phyloP scores from a whole-genome alignment of 2,797 vertebrate species.

The Holocentrus rufus region DNA sequence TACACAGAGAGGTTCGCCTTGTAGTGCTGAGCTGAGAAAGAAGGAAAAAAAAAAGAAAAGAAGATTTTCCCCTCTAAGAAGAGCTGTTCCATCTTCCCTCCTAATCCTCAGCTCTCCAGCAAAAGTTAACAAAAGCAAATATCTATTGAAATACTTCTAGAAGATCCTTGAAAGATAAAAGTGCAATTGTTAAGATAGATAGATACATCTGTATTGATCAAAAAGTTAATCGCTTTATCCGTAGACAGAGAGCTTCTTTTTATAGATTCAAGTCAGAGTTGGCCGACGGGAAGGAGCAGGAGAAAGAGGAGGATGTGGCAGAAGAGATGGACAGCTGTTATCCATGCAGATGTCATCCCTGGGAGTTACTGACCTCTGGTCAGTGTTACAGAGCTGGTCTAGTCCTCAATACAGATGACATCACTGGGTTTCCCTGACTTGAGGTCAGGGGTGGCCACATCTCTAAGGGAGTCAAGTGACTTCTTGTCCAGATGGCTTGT shows the following conservation, averaged over 20 bases:
- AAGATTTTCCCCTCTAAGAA: slow-evolving; percentile 39
- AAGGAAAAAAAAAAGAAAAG: slow-evolving; percentile 18
- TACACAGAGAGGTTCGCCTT: slow-evolving; percentile 32
- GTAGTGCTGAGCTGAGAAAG: slow-evolving; percentile 34
- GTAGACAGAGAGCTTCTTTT: slow-evolving; percentile 51
- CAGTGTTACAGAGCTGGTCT: slow-evolving; percentile 67
- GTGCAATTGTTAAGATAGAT: slow-evolving; percentile 80
- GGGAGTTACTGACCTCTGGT: slow-evolving; percentile 77
- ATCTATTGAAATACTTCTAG: slow-evolving; percentile 65
- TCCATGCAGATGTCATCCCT: slow-evolving; percentile 77
- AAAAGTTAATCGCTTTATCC: slow-evolving; percentile 55
- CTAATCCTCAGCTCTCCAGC: slow-evolving; percentile 43
- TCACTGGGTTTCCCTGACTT: slow-evolving; percentile 81
- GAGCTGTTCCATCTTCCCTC: slow-evolving; percentile 46
- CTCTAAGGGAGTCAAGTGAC: slow-evolving; percentile 81
- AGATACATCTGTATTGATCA: slow-evolving; percentile 71
- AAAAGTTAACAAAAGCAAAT: slow-evolving; percentile 69
- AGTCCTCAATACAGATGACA: slow-evolving; percentile 85
- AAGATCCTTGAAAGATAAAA: slow-evolving; percentile 78
- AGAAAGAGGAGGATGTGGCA: slow-evolving; percentile 44
- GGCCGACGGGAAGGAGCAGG: slow-evolving; percentile 37
- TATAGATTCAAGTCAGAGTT: slow-evolving; percentile 39
- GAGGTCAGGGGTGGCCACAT: slow-evolving; percentile 79
- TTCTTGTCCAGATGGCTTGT: slow-evolving; percentile 85
- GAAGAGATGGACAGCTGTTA: slow-evolving; percentile 57